phyloP scores from a whole-genome alignment of 2,888 invertebrate species.

The Uloborus plumipes region DNA sequence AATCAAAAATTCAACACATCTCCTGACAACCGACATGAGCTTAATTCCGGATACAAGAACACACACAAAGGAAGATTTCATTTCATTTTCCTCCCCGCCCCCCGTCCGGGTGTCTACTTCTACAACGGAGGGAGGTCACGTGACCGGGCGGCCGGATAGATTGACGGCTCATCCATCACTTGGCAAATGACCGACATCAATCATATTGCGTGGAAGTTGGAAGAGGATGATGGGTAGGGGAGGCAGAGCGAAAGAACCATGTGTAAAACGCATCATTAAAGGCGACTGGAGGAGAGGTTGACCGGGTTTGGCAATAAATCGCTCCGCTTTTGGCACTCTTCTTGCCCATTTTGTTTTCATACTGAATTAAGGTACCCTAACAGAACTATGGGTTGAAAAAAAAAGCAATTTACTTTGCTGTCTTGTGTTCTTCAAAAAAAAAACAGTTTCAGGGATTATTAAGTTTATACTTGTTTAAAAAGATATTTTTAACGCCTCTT shows the following conservation, averaged over 20 bases:
- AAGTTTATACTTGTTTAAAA: too few species aligned
- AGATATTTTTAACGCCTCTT: too few species aligned
- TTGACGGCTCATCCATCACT: slow-evolving; percentile 60
- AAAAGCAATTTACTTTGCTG: too few species aligned
- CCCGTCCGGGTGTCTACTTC: slow-evolving; percentile 1
- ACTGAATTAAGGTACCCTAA: too few species aligned
- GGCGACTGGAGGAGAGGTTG: slow-evolving; percentile 7
- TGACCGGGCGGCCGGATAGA: slow-evolving; percentile 48
- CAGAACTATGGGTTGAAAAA: too few species aligned
- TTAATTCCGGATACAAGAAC: slow-evolving; percentile 51
- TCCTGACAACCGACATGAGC: slow-evolving; percentile 46
- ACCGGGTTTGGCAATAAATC: slow-evolving; percentile 15
- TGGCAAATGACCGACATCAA: slow-evolving; percentile 61
- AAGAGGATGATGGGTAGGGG: slow-evolving; percentile 21
- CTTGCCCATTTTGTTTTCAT: too few species aligned
- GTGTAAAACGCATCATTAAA: slow-evolving; percentile 65
- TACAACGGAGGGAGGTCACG: slow-evolving; percentile 41
- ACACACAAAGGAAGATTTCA: slow-evolving; percentile 13
- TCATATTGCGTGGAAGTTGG: slow-evolving; percentile 59
- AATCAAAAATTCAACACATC: slow-evolving; percentile 60
- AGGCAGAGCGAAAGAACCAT: slow-evolving; percentile 54
- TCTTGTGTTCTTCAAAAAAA: too few species aligned
- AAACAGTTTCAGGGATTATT: too few species aligned
- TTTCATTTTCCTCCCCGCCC: slow-evolving; percentile 21
- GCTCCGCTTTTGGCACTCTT: neutral